Conservation (phyloP, 2,797 vertebrate genomes). For the Holocentrus rufus region DNA sequence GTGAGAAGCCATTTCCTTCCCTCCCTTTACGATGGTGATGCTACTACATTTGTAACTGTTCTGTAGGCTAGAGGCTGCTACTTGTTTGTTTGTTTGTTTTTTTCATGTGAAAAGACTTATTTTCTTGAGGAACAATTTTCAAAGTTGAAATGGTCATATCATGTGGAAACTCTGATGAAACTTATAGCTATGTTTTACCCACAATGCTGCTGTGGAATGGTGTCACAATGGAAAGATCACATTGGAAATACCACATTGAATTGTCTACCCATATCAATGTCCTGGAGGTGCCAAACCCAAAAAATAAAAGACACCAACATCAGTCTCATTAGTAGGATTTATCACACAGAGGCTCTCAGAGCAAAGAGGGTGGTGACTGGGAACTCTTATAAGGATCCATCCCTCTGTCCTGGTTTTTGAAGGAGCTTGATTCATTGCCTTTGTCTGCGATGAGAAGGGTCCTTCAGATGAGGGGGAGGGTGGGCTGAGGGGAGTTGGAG, state of each 20-base stretch:
- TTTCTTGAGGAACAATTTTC: background rate
- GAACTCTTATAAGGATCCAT: slow-evolving; percentile 62
- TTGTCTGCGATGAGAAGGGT: slow-evolving; percentile 64
- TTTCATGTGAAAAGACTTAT: slow-evolving; percentile 24
- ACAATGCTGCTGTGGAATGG: background rate
- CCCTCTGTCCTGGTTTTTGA: slow-evolving; percentile 54
- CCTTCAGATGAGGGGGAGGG: slow-evolving; percentile 29
- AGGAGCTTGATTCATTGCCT: slow-evolving; percentile 70
- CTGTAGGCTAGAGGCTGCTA: background rate
- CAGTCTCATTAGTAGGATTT: slow-evolving; percentile 58
- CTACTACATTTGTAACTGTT: background rate
- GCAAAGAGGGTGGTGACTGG: slow-evolving; percentile 42
- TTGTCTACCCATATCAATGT: slow-evolving; percentile 19
- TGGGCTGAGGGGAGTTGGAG: slow-evolving; percentile 16
- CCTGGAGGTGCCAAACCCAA: slow-evolving; percentile 13
- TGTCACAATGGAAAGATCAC: slow-evolving; percentile 35
- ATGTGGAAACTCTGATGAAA: slow-evolving; percentile 66
- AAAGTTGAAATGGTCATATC: slow-evolving; percentile 31
- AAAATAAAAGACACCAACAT: slow-evolving; percentile 30
- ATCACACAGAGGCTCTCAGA: slow-evolving; percentile 39
- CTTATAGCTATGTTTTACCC: background rate
- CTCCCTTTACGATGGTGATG: too few relatives aligned
- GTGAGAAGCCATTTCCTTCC: too few relatives aligned
- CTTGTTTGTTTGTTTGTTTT: background rate
- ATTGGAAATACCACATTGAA: slow-evolving; percentile 9